Evolutionary conservation across 2,888 invertebrate species (phyloP), one percentile per base, ranked within the genome.

Genomic region (Cephus rjabovi): DNA sequence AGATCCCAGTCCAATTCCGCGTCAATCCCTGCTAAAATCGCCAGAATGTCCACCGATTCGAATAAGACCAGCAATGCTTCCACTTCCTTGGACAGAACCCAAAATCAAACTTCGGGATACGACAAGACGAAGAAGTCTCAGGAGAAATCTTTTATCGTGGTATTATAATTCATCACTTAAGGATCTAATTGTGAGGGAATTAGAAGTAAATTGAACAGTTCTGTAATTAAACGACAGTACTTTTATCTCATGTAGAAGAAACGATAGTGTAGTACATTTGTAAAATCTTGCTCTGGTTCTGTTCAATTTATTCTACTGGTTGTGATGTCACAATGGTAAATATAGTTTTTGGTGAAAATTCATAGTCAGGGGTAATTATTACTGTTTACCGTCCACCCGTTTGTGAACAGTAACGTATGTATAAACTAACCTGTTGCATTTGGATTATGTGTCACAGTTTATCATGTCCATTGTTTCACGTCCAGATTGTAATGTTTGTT

Each of bases 101-200:
- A 23, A 56, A 56, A 9, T 73, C 11, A 80, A 76, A 35, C 56
- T 78, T 34, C 75, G 69, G 40, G 74, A 73, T 56, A 70, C 34
- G 34, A 15, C 40, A 77, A 74, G 75, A 74, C 74, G 34, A 81
- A 80, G 79, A 78, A 73, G 71, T 74, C 75, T 70, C 81, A 86
- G 82, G 87, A 87, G 78, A 84, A 85, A 68, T 78, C 85, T 81
- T 85, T 86, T 81, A 75, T 82, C 78, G 85, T 83, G 90, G 90
- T 90, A 90, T 74, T 34, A 34, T 30, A 15, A 71, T 15, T 71
- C 34, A 33, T 71, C 12, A 56, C 12, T 31, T 34, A n/a, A 34
- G 71, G 71, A 71, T 71, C 31, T 71, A 34, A 56, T 56, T 56
- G 56, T 56, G 23, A 56, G 56, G 56, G 23, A 1, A 56, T 56